Conservation (phyloP, 1,140 invertebrate species). For the Archivesica marissinica region DNA sequence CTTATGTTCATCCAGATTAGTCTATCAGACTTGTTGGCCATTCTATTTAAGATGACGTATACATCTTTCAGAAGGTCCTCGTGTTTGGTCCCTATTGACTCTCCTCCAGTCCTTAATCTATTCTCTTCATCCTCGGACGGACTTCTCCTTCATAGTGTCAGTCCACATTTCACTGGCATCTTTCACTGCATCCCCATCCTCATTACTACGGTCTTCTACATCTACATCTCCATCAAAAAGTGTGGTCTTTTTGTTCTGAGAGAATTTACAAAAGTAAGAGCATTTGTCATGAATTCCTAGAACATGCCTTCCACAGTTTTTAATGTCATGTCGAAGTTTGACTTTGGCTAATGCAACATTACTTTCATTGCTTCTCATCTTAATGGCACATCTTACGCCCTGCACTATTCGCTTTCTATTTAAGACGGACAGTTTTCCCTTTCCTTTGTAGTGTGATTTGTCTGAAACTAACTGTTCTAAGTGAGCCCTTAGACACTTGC, state of each 20-base stretch:
- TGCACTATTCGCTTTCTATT: slow-evolving; percentile 56
- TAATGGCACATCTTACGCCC: slow-evolving; percentile 65
- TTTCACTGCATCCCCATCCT: slow-evolving; percentile 16
- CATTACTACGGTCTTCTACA: neutral
- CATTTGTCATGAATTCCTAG: slow-evolving; percentile 51
- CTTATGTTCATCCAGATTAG: slow-evolving; percentile 58
- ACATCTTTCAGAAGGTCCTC: slow-evolving; percentile 38
- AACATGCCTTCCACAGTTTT: slow-evolving; percentile 51
- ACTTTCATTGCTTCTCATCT: slow-evolving; percentile 49
- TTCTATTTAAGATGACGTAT: neutral
- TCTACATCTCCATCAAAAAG: neutral
- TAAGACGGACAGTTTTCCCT: slow-evolving; percentile 28
- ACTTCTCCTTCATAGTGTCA: neutral
- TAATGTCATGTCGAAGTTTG: slow-evolving; percentile 51
- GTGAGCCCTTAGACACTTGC: slow-evolving; percentile 80
- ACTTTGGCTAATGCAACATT: slow-evolving; percentile 25
- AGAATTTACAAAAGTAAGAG: slow-evolving; percentile 43
- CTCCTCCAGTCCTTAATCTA: neutral
- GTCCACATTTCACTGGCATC: slow-evolving; percentile 8
- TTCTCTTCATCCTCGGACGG: neutral
- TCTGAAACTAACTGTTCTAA: slow-evolving; percentile 61
- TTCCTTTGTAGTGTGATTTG: slow-evolving; percentile 59
- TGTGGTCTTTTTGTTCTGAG: neutral
- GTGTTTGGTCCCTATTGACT: neutral
- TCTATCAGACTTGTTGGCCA: slow-evolving; percentile 21